Evolutionary conservation across 2,888 invertebrate genomes (phyloP).

Genomic region (Pyrrhia umbra): DNA sequence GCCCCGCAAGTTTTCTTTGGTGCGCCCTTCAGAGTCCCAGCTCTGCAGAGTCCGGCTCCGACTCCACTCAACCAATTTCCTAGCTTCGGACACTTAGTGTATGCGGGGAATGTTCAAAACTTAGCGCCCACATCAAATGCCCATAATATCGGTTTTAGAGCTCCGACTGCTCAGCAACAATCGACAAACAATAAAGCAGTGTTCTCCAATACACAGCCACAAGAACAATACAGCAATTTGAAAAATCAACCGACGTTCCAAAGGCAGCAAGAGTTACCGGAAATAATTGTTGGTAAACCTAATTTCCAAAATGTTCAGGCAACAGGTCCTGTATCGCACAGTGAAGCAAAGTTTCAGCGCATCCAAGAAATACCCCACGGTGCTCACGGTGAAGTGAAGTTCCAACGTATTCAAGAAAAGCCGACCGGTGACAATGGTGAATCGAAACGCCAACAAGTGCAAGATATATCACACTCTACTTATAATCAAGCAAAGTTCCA

Average conservation of each 20-base stretch:
- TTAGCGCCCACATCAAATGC: slow-evolving; percentile 62
- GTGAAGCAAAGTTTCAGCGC: slow-evolving; percentile 43
- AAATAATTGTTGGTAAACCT: slow-evolving; percentile 46
- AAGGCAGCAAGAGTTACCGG: slow-evolving; percentile 47
- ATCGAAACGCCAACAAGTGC: slow-evolving; percentile 38
- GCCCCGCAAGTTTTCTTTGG: slow-evolving; percentile 76
- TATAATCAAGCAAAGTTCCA: slow-evolving; percentile 20
- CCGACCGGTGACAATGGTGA: slow-evolving; percentile 43
- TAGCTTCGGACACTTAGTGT: slow-evolving; percentile 69
- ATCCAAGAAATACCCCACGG: slow-evolving; percentile 45
- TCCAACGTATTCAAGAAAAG: slow-evolving; percentile 67
- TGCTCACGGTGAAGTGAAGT: slow-evolving; percentile 49
- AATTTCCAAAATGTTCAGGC: slow-evolving; percentile 68
- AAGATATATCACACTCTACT: slow-evolving; percentile 35
- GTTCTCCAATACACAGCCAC: slow-evolving; percentile 68
- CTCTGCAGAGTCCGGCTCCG: slow-evolving; percentile 70
- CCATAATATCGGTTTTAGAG: slow-evolving; percentile 36
- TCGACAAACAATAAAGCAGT: slow-evolving; percentile 73
- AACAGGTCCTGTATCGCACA: slow-evolving; percentile 33
- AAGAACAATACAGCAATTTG: slow-evolving; percentile 64
- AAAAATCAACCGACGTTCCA: slow-evolving; percentile 64
- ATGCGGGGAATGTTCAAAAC: slow-evolving; percentile 71
- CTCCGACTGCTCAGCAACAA: slow-evolving; percentile 71
- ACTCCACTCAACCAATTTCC: slow-evolving; percentile 68
- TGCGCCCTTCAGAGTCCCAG: slow-evolving; percentile 74